Conservation (phyloP, 1,140 invertebrate species). For the Chironomus tepperi region DNA sequence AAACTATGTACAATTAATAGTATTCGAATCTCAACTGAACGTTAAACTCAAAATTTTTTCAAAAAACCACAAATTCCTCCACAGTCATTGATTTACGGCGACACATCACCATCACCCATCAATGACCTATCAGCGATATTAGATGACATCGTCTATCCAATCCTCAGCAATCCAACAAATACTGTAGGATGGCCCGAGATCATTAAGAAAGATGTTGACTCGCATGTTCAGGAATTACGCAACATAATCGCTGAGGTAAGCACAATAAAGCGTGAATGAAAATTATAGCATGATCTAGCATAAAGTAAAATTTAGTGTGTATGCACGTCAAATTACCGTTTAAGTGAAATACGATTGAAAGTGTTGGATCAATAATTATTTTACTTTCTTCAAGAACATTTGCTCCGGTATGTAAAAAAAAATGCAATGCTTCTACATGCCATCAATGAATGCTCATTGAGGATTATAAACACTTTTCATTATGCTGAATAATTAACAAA, state of each 20-base stretch:
- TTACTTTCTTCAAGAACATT: too few relatives aligned
- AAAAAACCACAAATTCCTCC: background rate
- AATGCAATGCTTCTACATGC: too few relatives aligned
- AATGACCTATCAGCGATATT: slow-evolving; percentile 65
- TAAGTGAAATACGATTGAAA: slow-evolving; percentile 23
- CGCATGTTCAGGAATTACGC: slow-evolving; percentile 59
- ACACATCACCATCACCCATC: slow-evolving; percentile 61
- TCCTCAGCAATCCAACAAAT: slow-evolving; percentile 54
- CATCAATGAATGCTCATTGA: too few relatives aligned
- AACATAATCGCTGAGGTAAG: slow-evolving; percentile 58
- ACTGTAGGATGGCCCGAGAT: slow-evolving; percentile 58
- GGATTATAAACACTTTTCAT: background rate
- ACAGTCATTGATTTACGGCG: slow-evolving; percentile 53
- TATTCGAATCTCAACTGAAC: too few relatives aligned
- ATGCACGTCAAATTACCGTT: background rate
- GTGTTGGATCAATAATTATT: slow-evolving; percentile 24
- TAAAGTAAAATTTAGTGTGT: background rate
- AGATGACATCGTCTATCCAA: slow-evolving; percentile 63
- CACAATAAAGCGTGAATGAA: slow-evolving; percentile 17
- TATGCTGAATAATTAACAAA: slow-evolving; percentile 16
- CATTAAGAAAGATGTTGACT: slow-evolving; percentile 58
- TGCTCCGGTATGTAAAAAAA: too few relatives aligned
- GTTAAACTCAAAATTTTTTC: background rate
- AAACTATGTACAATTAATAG: too few relatives aligned
- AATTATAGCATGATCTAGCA: background rate